A percentile compares a stretch with the other conserved stretches of the same genome.
Conservation (phyloP, 2,888 invertebrate species). For the Frankliniella fusca region DNA sequence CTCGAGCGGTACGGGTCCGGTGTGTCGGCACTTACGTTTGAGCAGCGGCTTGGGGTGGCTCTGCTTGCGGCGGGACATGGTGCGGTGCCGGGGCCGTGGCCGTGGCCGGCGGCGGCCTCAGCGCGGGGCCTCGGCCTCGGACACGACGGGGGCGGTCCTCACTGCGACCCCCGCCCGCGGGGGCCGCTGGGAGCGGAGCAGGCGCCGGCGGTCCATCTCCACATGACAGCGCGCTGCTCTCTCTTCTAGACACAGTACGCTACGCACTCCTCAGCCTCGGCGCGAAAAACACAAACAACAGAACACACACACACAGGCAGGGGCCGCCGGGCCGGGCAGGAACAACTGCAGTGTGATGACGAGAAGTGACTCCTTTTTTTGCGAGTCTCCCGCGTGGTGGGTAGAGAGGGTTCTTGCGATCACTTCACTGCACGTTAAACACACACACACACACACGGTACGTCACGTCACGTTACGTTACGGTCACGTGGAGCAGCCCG, state of each 20-base stretch:
- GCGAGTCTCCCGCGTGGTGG: not conserved
- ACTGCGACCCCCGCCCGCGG: not conserved
- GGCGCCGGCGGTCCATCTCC: not conserved
- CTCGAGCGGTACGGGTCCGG: no score
- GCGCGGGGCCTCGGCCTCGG: not conserved
- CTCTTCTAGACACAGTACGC: not conserved
- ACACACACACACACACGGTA: no score
- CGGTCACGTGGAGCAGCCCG: no score
- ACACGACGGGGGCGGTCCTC: not conserved
- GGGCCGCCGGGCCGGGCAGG: not conserved
- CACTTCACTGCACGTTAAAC: no score
- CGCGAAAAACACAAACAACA: not conserved
- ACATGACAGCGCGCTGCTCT: not conserved
- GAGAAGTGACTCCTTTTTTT: not conserved
- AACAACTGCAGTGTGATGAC: not conserved
- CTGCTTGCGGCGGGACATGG: conserved; percentile 18
- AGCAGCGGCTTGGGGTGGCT: conserved; percentile 18
- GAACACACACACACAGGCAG: not conserved
- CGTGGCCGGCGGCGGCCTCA: not conserved
- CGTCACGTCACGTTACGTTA: not conserved
- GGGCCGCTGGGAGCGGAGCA: not conserved
- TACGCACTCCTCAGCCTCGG: not conserved
- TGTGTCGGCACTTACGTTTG: not conserved
- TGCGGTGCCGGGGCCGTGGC: not conserved
- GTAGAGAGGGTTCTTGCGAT: not conserved